Evolutionary conservation across 2,113 vertebrate species (phyloP).

Genomic region (Oxygymnocypris stewartii): DNA sequence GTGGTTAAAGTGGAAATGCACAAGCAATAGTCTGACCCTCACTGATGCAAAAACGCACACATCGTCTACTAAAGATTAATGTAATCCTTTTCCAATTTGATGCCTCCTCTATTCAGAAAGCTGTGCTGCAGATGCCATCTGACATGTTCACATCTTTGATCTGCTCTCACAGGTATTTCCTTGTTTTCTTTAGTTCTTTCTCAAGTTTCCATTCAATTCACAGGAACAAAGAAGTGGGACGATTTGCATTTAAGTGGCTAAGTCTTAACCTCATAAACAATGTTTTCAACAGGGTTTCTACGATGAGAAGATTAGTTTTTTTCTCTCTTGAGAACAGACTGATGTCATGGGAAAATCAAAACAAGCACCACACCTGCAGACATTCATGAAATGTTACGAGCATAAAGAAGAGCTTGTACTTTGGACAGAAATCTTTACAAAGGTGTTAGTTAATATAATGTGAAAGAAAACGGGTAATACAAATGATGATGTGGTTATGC

Average conservation of each 20-base stretch:
- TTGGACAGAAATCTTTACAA: background rate
- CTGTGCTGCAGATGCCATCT: constrained; percentile 7
- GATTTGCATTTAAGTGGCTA: constrained; percentile 37
- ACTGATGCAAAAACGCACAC: background rate
- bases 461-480: background rate
- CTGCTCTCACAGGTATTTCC: constrained; percentile 44
- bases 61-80: background rate
- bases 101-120: background rate
- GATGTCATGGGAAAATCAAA: constrained; percentile 41
- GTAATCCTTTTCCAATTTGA: constrained; percentile 7
- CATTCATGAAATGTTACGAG: background rate
- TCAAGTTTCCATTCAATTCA: constrained; percentile 11
- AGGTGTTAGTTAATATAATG: background rate
- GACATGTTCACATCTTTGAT: constrained; percentile 43
- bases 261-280: constrained; percentile 21
- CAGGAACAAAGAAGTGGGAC: constrained; percentile 17
- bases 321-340: constrained; percentile 9
- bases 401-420: background rate
- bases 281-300: constrained; percentile 13
- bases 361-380: background rate
- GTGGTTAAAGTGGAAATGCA: background rate
- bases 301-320: constrained; percentile 6
- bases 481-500: background rate
- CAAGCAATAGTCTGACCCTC: background rate
- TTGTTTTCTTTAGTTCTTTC: constrained; percentile 19